Evolutionary conservation across 1,140 invertebrate genomes (phyloP).

Genomic region (Apolygus lucorum): DNA sequence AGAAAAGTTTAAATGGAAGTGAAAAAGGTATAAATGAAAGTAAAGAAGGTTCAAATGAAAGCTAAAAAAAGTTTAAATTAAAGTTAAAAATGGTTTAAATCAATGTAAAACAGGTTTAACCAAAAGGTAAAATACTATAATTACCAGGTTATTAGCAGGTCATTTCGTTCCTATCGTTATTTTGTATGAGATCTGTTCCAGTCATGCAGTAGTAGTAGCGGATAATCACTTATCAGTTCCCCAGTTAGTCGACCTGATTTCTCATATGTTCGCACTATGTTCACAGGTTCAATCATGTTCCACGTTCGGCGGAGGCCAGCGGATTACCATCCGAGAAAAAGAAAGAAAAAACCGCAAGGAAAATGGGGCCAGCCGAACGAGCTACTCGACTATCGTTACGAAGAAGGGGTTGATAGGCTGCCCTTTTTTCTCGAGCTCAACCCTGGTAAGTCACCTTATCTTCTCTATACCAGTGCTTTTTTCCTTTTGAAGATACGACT

Average conservation of each 20-base stretch:
- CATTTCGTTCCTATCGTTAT: too few relatives aligned
- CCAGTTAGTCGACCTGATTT: background rate
- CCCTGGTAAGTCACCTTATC: slow-evolving; percentile 39
- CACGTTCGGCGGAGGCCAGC: slow-evolving; percentile 81
- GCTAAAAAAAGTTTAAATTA: too few relatives aligned
- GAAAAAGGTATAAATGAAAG: too few relatives aligned
- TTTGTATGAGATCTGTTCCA: too few relatives aligned
- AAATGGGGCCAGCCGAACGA: slow-evolving; percentile 39
- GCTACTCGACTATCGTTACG: slow-evolving; percentile 37
- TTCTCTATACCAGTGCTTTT: background rate
- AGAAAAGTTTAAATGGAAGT: too few relatives aligned
- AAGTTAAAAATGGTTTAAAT: too few relatives aligned
- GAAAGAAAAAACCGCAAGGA: slow-evolving; percentile 73
- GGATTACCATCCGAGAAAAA: slow-evolving; percentile 76
- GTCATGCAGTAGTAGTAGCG: background rate
- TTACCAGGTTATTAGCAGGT: too few relatives aligned
- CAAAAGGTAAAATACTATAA: too few relatives aligned
- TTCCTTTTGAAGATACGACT: background rate
- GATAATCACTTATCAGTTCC: background rate
- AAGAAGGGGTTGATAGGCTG: slow-evolving; percentile 45
- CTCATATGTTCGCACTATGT: slow-evolving; percentile 18
- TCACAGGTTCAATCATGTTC: slow-evolving; percentile 85
- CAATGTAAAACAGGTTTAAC: too few relatives aligned
- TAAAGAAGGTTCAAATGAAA: too few relatives aligned
- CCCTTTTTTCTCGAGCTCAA: slow-evolving; percentile 53